A percentile compares a stretch with the other conserved stretches of the same genome.
Conservation (phyloP, 1,140 invertebrate genomes). For the Arion vulgaris region DNA sequence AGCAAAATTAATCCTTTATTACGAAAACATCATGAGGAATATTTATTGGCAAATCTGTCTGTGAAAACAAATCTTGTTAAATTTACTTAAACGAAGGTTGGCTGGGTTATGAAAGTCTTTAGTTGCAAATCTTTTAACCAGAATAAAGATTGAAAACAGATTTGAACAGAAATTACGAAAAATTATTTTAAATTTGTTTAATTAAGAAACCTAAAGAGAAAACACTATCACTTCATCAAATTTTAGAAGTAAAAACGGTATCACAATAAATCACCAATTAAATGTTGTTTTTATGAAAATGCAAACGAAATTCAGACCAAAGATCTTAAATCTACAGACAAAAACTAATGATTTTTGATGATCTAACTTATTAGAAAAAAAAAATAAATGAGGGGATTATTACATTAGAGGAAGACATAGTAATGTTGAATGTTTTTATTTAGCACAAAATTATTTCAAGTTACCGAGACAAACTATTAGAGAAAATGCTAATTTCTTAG, state of each 20-base stretch:
- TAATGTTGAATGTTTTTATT: constrained; percentile 7
- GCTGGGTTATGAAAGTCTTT: not conserved
- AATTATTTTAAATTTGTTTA: not conserved
- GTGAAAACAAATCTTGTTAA: constrained; percentile 1
- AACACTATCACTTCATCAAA: not conserved
- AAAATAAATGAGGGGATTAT: constrained; percentile 16
- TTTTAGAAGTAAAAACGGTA: not conserved
- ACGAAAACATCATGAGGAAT: not conserved
- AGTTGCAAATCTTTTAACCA: not conserved
- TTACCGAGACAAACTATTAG: constrained; percentile 16
- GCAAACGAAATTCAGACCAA: not conserved
- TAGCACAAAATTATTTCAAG: constrained; percentile 18
- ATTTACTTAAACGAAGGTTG: not conserved
- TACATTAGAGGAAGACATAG: not conserved
- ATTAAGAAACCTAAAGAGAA: not conserved
- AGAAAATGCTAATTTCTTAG: constrained; percentile 13
- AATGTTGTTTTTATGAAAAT: not conserved
- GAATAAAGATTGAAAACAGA: not conserved
- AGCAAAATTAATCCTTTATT: not conserved
- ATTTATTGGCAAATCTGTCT: constrained; percentile 5
- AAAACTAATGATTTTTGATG: constrained; percentile 5
- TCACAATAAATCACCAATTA: not conserved
- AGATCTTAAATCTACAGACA: not conserved
- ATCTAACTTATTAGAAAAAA: constrained; percentile 2
- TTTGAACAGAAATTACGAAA: not conserved